Evolutionary conservation across 2,888 invertebrate genomes (phyloP).

Genomic region (Tryphoninae sp.): DNA sequence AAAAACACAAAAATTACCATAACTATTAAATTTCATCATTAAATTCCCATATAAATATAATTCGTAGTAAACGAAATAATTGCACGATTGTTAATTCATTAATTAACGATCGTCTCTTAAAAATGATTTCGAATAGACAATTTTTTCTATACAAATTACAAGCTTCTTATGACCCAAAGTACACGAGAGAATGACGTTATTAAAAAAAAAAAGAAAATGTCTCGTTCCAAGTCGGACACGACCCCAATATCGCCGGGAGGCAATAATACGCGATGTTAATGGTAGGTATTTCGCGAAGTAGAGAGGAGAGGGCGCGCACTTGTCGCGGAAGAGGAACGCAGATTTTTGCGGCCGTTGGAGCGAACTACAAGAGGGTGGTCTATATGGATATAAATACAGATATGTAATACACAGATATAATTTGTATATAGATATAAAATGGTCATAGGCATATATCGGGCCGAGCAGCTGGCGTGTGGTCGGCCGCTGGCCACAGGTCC

Average conservation of each 20-base stretch:
- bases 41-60: too few species aligned
- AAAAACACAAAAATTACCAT: conserved; percentile 54
- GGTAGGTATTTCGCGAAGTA: too few species aligned
- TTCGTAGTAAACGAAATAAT: too few species aligned
- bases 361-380: conserved; percentile 26
- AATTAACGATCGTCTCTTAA: too few species aligned
- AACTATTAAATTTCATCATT: background rate
- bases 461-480: conserved; percentile 80
- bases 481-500: conserved; percentile 78
- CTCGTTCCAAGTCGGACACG: too few species aligned
- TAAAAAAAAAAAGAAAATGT: too few species aligned
- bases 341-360: conserved; percentile 77
- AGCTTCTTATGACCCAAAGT: too few species aligned
- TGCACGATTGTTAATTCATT: too few species aligned
- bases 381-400: background rate
- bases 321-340: conserved; percentile 69
- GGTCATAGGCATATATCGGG: conserved; percentile 57
- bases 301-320: conserved; percentile 19
- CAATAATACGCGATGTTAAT: conserved; percentile 5
- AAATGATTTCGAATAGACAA: too few species aligned
- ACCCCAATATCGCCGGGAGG: too few species aligned
- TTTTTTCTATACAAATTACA: too few species aligned
- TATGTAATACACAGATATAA: background rate
- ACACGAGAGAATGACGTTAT: too few species aligned
- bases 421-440: conserved; percentile 8